These are phyloP conservation scores for Troilus luridus DNA, from an alignment of 2,888 invertebrate species.

Conservation along the genomic window DNA sequence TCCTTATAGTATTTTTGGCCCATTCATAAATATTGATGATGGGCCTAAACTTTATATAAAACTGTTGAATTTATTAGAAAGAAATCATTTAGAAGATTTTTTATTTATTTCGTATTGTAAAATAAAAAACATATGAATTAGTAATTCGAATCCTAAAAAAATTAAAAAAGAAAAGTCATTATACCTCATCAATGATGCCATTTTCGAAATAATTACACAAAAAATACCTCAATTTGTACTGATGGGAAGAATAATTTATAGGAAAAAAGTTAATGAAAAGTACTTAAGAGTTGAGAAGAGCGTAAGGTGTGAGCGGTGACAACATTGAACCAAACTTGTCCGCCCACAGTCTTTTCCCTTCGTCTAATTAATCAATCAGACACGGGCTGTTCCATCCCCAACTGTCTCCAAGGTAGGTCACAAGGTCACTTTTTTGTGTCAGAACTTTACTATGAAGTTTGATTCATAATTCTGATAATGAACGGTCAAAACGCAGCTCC, in stretches of 20 bases:
- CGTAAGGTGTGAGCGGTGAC: neutral
- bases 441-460: neutral
- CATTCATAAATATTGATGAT: no score
- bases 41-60: no score
- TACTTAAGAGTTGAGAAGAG: neutral
- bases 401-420: no score
- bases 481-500: no score
- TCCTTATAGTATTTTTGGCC: no score
- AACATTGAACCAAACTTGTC: neutral
- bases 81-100: no score
- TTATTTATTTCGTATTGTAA: no score
- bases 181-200: no score
- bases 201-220: neutral
- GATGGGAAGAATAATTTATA: neutral
- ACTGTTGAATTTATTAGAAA: no score
- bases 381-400: neutral
- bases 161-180: no score
- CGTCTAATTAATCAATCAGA: neutral
- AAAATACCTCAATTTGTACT: neutral
- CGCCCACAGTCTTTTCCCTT: slow-evolving; percentile 2
- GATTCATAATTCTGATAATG: neutral
- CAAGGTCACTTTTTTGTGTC: neutral
- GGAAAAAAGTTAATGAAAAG: slow-evolving; percentile 18
- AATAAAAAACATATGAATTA: no score
- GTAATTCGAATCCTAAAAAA: no score